phyloP scores from a whole-genome alignment of 2,113 vertebrate genomes.

The Cyrtonyx montezumae region DNA sequence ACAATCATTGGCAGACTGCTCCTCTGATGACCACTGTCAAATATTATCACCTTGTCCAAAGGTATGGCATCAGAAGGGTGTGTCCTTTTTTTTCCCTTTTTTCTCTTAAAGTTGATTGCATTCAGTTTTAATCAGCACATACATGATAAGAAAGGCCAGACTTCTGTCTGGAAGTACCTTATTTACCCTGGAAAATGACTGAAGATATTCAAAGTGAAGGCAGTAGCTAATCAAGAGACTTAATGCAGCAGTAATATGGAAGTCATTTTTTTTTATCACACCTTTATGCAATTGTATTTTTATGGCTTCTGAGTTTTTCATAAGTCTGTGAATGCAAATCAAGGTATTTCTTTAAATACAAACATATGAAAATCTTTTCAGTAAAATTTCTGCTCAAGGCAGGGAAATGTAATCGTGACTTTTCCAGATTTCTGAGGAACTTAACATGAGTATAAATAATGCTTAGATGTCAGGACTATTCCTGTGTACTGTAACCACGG shows the following conservation, averaged over 20 bases:
- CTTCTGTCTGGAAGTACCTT: neutral
- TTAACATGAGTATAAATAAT: neutral
- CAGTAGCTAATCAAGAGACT: neutral
- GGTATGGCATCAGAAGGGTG: neutral
- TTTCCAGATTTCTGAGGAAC: neutral
- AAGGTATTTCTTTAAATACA: neutral
- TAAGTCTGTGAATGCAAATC: neutral
- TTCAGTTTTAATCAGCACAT: neutral
- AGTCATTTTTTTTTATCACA: neutral
- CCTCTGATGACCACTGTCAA: neutral
- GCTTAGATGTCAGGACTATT: neutral
- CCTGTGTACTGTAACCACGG: neutral
- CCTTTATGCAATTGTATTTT: neutral
- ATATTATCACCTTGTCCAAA: neutral
- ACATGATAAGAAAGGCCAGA: neutral
- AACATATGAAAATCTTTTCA: neutral
- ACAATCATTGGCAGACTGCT: neutral
- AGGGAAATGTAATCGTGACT: neutral
- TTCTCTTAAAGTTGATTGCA: neutral
- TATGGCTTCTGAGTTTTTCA: neutral
- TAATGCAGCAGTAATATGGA: neutral
- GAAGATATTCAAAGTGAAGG: neutral
- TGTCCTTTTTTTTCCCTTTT: neutral
- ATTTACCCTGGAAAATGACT: neutral
- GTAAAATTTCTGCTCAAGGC: neutral